Evolutionary conservation across 37 sponge, comb jelly and placozoan species (phyloP), one percentile per base, ranked within the genome.

Genomic region (Beroe forskalii): DNA sequence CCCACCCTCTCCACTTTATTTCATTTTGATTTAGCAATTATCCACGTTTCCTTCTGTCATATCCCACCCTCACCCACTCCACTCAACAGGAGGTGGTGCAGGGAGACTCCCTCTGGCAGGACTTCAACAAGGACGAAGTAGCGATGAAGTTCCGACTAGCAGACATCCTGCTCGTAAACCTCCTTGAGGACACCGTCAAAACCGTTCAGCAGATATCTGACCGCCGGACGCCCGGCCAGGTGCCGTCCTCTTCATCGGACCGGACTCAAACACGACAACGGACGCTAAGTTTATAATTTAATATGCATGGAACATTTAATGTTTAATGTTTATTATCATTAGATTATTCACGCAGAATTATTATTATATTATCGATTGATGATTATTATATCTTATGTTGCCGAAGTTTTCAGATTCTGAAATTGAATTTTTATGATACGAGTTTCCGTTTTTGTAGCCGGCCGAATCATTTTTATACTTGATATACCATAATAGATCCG

Each of bases 111-210:
- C 44, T 22, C 6, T 80, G 86, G 86, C 86, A 80, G 31, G 86
- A 80, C 30, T 80, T 80, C 55, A 80, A 80, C 86, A 80, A 80
- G 42, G 86, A 80, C 42, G 86, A 80, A 43, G 86, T 80, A 23
- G 86, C 86, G 25, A 80, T 80, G 86, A 80, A 80, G 55, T 80
- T 80, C 55, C 44, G 86, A 44, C 44, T 80, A 28, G 86, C 86
- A 22, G 86, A 80, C 35, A 44, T 80, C 20, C 44, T 80, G 19
- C 31, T 80, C 3, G 86, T 80, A 0, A 80, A 44, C 31, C 86
- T 80, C 27, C 55, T 80, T 24, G 38, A 80, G 27, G 86, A 80
- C 22, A 80, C 86, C 44, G 86, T 80, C 86, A 23, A 27, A 2
- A 28, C 86, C 86, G 9, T 80, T 6, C 27, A 80, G n/a, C 24